Conservation (phyloP, 2,113 vertebrate species). For the Cephalopholis sonnerati region DNA sequence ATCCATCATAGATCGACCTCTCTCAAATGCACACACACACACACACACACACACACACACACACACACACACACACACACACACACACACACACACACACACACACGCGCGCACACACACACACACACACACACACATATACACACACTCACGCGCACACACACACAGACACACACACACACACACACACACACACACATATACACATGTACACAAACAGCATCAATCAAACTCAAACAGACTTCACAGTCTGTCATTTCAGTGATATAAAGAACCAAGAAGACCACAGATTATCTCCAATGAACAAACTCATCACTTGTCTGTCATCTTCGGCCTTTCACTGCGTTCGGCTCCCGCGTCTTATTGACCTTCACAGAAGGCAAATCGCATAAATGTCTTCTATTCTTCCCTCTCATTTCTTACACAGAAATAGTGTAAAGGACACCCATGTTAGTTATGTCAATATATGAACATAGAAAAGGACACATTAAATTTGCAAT, state of each 20-base stretch:
- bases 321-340: neutral
- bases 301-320: neutral
- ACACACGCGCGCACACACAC: too few relatives aligned
- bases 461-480: neutral
- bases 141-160: neutral
- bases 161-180: too few relatives aligned
- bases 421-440: neutral
- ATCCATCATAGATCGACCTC: too few relatives aligned
- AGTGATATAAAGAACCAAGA: neutral
- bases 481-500: neutral
- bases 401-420: neutral
- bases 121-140: neutral
- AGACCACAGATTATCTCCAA: neutral
- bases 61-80: neutral
- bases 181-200: neutral
- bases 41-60: neutral
- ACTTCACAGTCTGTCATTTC: neutral
- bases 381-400: neutral
- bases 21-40: too few relatives aligned
- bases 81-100: constrained; percentile 1
- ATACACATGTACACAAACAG: neutral
- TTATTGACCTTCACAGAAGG: constrained; percentile 7
- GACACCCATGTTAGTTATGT: neutral
- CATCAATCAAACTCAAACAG: constrained; percentile 22
- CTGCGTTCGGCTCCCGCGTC: neutral